phyloP scores from a whole-genome alignment of 2,113 vertebrate genomes.

The Callithrix jacchus region DNA sequence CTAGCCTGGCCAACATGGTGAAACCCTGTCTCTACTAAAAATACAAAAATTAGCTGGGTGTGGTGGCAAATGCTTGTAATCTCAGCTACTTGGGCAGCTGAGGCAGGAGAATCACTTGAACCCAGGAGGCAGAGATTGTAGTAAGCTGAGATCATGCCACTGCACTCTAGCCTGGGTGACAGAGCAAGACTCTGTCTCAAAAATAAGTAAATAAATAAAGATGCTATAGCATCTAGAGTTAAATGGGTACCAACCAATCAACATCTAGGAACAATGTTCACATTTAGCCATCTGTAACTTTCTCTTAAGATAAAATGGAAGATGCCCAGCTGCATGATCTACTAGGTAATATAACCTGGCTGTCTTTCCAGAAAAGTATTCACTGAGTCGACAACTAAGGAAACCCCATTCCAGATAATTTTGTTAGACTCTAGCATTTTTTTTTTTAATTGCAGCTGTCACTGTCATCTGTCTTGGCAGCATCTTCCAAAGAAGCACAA shows the following conservation, averaged over 20 bases:
- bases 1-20: too few species aligned
- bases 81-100: too few species aligned
- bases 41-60: too few species aligned
- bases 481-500: background rate
- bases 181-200: too few species aligned
- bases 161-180: too few species aligned
- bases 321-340: background rate
- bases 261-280: background rate
- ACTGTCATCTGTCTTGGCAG: background rate
- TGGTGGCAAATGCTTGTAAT: too few species aligned
- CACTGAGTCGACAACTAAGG: background rate
- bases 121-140: too few species aligned
- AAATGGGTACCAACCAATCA: background rate
- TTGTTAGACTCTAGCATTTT: background rate
- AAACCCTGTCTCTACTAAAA: too few species aligned
- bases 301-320: slow-evolving; percentile 19
- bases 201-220: background rate
- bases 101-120: too few species aligned
- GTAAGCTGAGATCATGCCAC: too few species aligned
- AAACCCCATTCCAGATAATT: background rate
- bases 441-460: background rate
- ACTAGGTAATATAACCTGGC: background rate
- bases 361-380: slow-evolving; percentile 18
- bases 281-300: slow-evolving; percentile 11
- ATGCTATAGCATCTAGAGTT: background rate